A percentile compares a stretch with the other conserved stretches of the same genome.
Conservation (phyloP, 1,140 invertebrate species). For the Arctopsyche grandis region DNA sequence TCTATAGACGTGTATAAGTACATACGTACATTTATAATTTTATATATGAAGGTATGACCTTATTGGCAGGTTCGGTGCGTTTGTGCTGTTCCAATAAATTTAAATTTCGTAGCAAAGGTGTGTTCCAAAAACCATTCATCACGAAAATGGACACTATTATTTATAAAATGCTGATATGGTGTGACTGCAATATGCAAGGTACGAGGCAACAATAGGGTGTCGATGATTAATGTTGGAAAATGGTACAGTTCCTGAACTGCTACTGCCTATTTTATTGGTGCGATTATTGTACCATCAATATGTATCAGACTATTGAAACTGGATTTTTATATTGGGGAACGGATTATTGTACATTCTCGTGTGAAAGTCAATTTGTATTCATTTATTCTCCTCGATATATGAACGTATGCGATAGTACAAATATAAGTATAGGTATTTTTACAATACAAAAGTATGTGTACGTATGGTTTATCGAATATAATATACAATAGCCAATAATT, state of each 20-base stretch:
- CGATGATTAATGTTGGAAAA: constrained; percentile 19
- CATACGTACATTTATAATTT: too few relatives aligned
- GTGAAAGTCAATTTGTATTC: constrained; percentile 53
- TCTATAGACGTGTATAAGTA: too few relatives aligned
- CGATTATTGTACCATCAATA: constrained; percentile 43
- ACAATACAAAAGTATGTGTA: too few relatives aligned
- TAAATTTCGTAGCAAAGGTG: too few relatives aligned
- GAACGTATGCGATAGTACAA: constrained; percentile 21
- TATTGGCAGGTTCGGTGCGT: too few relatives aligned
- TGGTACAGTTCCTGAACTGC: constrained; percentile 7
- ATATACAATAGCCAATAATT: too few relatives aligned
- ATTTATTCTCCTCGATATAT: constrained; percentile 39
- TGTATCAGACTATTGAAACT: constrained; percentile 35
- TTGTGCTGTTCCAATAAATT: too few relatives aligned
- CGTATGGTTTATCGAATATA: too few relatives aligned
- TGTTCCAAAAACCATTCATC: too few relatives aligned
- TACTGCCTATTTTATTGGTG: constrained; percentile 3
- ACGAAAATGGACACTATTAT: too few relatives aligned
- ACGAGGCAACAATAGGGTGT: neutral
- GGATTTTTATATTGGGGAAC: constrained; percentile 26
- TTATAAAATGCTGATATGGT: neutral
- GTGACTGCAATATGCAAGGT: neutral
- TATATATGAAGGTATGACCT: too few relatives aligned
- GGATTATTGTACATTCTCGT: constrained; percentile 43
- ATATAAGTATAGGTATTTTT: constrained; percentile 1